phyloP scores from a whole-genome alignment of 1,140 invertebrate species.

The Phymastichus coffea region DNA sequence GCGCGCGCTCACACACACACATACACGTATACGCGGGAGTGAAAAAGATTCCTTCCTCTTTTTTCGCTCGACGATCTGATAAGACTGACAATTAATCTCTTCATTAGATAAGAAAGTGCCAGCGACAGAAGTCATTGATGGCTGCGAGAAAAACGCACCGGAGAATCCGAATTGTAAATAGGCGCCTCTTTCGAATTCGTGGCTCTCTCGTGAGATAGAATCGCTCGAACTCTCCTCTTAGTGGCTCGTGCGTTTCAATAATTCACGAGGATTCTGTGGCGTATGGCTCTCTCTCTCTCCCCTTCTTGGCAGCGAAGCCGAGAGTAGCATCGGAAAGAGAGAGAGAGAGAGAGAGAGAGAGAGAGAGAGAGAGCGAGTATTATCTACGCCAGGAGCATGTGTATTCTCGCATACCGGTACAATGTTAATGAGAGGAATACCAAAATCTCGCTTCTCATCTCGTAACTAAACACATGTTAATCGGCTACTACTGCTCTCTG shows the following conservation, averaged over 20 bases:
- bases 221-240: slow-evolving; percentile 8
- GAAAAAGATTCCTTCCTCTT: too few relatives aligned
- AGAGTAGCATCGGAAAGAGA: slow-evolving; percentile 1
- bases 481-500: not conserved
- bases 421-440: slow-evolving; percentile 31
- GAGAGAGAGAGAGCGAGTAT: too few relatives aligned
- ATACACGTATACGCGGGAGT: too few relatives aligned
- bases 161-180: slow-evolving; percentile 18
- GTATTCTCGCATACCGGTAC: slow-evolving; percentile 27
- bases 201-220: slow-evolving; percentile 26
- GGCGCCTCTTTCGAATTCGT: slow-evolving; percentile 18
- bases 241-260: slow-evolving; percentile 33
- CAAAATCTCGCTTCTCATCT: slow-evolving; percentile 26
- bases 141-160: not conserved
- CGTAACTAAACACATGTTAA: slow-evolving; percentile 31
- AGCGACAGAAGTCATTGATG: slow-evolving; percentile 4
- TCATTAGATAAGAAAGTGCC: not conserved
- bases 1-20: too few relatives aligned
- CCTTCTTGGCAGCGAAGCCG: not conserved
- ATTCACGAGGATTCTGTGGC: slow-evolving; percentile 25
- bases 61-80: too few relatives aligned
- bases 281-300: not conserved
- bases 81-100: slow-evolving; percentile 3
- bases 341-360: not conserved
- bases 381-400: slow-evolving; percentile 23